Base-by-base conservation (phyloP, 2,113 vertebrate genomes). In the Pampusana beccarii region DNA sequence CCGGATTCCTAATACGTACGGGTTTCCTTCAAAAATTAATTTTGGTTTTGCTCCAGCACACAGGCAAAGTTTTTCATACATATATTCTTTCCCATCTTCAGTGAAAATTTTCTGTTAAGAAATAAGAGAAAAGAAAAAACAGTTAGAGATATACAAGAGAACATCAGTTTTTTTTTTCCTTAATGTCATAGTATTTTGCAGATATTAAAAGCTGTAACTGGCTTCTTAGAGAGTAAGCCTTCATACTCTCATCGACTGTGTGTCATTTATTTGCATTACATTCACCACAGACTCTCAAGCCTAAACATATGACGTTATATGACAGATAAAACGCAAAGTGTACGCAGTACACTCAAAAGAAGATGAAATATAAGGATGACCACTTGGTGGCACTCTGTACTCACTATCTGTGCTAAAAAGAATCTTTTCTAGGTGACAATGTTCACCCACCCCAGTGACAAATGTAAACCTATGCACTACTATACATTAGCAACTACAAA, bases 11-110 rank as follows among this genome's bases (percentile, higher is more conserved):
- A 99, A 95, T 5, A 99, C 98, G 28, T 98, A 97, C 0, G 98
- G 98, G 73, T 98, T 99, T 77, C 98, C 98, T 89, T 98, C 96
- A 34, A 84, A 95, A 34, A 99, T 98, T 89, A 99, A 96, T 86
- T 99, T 99, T 2, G 99, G 99, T 92, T 97, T 98, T 48, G 97
- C 99, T 56, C 99, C 99, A 34, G 98, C 98, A 97, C 99, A 99
- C 66, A 99, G 84, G 72, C 99, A 99, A 34, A 99, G 98, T 77
- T 99, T 99, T 86, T 99, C 98, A 60, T 99, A 99, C 0, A 72
- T 54, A 64, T 98, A 98, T 36, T 97, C 88, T 14, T 70, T 91
- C 8, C 98, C 99, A 53, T 99, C 98, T 91, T 98, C 98, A 23
- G 99, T 99, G 94, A 98, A 86, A 75, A 99, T 61, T 91, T 95